Evolutionary conservation across 1,140 invertebrate species (phyloP).

Genomic region (Maniola jurtina): DNA sequence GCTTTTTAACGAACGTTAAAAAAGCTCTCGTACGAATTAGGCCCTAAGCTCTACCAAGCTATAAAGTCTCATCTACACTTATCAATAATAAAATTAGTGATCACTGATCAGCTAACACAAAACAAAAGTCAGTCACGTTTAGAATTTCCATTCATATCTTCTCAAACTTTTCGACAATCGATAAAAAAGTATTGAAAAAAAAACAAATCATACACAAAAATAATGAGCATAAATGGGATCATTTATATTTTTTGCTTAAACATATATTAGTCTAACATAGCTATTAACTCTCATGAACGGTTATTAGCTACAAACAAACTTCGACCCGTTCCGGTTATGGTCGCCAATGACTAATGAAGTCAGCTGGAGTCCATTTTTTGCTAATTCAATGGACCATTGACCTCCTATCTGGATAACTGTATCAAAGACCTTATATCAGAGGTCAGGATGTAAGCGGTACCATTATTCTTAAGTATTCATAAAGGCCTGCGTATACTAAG

Average conservation of each 20-base stretch:
- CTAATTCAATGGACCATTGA: constrained; percentile 25
- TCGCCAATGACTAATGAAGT: constrained; percentile 25
- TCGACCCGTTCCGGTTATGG: constrained; percentile 12
- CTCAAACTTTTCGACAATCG: too few relatives aligned
- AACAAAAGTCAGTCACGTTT: too few relatives aligned
- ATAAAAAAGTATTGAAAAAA: background rate
- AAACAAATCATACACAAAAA: background rate
- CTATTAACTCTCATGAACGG: constrained; percentile 17
- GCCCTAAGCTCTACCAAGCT: too few relatives aligned
- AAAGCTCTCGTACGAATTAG: too few relatives aligned
- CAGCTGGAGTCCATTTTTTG: constrained; percentile 32
- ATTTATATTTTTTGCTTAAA: constrained; percentile 5
- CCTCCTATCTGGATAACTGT: constrained; percentile 38
- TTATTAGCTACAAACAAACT: constrained; percentile 5
- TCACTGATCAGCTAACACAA: too few relatives aligned
- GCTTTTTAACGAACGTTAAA: too few relatives aligned
- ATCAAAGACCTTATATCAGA: constrained; percentile 33
- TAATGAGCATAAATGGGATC: background rate
- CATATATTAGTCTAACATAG: background rate
- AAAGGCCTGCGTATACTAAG: constrained; percentile 5
- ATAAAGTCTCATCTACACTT: too few relatives aligned
- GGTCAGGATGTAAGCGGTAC: constrained; percentile 22
- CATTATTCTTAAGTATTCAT: constrained; percentile 10
- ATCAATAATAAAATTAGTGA: too few relatives aligned
- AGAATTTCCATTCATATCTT: too few relatives aligned